Base-by-base conservation (phyloP, 2,888 invertebrate genomes). In the Mimachlamys varia region DNA sequence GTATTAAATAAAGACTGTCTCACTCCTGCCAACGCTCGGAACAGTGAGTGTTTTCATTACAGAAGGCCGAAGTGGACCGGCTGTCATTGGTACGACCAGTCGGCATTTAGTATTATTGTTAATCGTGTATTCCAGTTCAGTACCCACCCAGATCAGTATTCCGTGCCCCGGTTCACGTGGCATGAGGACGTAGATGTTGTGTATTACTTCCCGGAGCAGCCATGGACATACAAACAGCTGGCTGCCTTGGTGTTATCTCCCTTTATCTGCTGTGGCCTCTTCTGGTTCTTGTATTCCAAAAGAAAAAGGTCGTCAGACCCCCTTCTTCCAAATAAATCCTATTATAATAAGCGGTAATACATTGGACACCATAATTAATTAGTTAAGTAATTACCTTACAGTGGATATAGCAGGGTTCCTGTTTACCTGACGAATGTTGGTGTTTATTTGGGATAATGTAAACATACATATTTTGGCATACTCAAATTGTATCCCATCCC, bases 1-100 rank as follows among this genome's bases (percentile, higher is more conserved):
- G 94, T 94, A 4, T 92, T 95, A n/a, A 95, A 93, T 58, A 90
- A 90, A 50, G 92, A 93, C 17, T 95, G 95, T 89, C 94, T 95
- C 19, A 92, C 94, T 22, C 95, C 95, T 0, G 89, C 91, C 22
- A 91, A 92, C 44, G 93, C 95, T 12, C 89, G 92, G 27, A 93
- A 93, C 37, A 92, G 93, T 22, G 94, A 93, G 38, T 95, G 95
- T 89, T 94, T 95, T 88, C 93, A 95, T 89, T 92, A 94, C 50
- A 93, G 95, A 19, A 92, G 92, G 5, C 95, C 95, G 22, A 93
- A 92, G 87, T 94, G 94, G 88, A 95, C 95, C 0, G 95, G 95
- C 5, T 95, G 95, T 91, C 95, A 95, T 90, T 93, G 94, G 91
- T 95, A 93, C 90, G 95, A 95, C 89, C 94, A 95, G 91, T 95